Base-by-base conservation (phyloP, 2,113 vertebrate genomes). In the Psilopogon haemacephalus region DNA sequence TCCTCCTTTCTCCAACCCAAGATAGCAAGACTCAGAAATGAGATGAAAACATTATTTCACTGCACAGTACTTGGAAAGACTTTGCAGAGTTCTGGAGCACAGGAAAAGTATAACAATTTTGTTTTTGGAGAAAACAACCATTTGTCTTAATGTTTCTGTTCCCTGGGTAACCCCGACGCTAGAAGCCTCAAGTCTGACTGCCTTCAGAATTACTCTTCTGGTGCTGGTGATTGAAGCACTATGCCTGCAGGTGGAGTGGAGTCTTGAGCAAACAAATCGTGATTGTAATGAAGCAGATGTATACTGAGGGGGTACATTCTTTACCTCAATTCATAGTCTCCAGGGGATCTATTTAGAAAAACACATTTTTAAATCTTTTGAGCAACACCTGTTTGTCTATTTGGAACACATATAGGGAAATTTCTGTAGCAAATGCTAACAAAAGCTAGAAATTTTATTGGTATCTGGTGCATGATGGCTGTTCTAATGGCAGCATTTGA, bases 231-330 rank as follows among this genome's bases (percentile, higher is more conserved):
- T 8, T 68, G 75, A 85, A 83, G 37, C 32, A 35, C 33, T 40
- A 77, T 88, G 63, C 59, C 44, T 85, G 71, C 52, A 80, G 90
- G 59, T 77, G 60, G 28, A 82, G n/a, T 16, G 52, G n/a, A 89
- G 30, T 89, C 82, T 84, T 92, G 62, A 88, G 65, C 69, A 94
- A 80, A 84, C 54, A 91, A 75, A 76, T 84, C 23, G 7, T 92
- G 83, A 40, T 76, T 91, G 16, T 80, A 56, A 77, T 23, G 42
- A 54, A 74, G 37, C 52, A 72, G 72, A 46, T 77, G 30, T 89
- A 13, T 24, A n/a, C 16, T 42, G 42, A 55, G 59, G 56, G 42
- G 20, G 9, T 55, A 59, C 30, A 10, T 83, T 73, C 30, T 67
- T 90, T 92, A 63, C 59, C 40, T 89, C 63, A 50, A 10, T 72